phyloP scores from a whole-genome alignment of 2,888 invertebrate species.

The Thalpophila matura region DNA sequence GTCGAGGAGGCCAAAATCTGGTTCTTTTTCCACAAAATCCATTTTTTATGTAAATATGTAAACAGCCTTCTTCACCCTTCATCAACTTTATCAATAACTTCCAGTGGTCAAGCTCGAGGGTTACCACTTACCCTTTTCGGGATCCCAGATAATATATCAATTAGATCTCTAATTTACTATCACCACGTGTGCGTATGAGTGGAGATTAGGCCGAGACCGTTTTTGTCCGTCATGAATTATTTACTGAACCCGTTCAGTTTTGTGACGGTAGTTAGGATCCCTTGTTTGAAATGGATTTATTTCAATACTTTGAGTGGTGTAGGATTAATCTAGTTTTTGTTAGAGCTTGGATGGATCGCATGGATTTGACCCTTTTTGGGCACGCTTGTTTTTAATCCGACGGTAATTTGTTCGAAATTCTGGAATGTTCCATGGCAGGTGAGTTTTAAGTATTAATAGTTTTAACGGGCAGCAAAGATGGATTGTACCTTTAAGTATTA shows the following conservation, averaged over 20 bases:
- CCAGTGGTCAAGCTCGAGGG: constrained; percentile 16
- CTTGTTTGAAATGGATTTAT: constrained; percentile 42
- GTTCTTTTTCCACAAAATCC: too few species aligned
- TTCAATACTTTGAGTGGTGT: constrained; percentile 45
- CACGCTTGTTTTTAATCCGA: background rate
- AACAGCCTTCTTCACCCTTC: constrained; percentile 5
- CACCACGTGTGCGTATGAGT: constrained; percentile 48
- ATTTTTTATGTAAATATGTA: constrained; percentile 16
- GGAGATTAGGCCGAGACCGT: constrained; percentile 50
- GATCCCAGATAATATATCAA: constrained; percentile 65
- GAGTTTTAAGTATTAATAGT: background rate
- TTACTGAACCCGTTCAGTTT: constrained; percentile 48
- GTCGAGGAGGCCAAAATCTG: too few species aligned
- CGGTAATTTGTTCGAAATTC: background rate
- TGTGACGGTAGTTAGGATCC: constrained; percentile 26
- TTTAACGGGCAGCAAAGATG: background rate
- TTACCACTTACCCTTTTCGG: constrained; percentile 46
- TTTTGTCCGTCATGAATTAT: constrained; percentile 60
- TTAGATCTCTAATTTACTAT: constrained; percentile 64
- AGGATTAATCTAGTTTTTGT: constrained; percentile 37
- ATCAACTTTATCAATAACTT: constrained; percentile 22
- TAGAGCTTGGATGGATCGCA: background rate
- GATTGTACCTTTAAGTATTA: too few species aligned
- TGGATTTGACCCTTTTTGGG: constrained; percentile 1
- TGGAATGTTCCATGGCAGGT: background rate